These are phyloP conservation scores for Macrotus californicus DNA, from an alignment of 2,113 vertebrate species.

Conservation along the genomic window DNA sequence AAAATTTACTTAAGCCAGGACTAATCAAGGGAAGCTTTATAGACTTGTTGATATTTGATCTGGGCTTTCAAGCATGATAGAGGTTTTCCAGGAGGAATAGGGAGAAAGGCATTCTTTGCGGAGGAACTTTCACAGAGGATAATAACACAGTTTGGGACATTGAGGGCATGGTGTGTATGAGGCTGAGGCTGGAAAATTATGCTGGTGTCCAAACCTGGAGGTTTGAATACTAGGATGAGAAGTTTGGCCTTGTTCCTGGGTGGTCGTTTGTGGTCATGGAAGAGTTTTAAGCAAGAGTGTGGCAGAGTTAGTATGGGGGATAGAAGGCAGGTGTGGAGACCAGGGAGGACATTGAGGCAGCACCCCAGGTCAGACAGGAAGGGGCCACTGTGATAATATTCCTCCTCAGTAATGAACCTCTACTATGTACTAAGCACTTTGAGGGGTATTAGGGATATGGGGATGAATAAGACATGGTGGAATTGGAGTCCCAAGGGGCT, in stretches of 20 bases:
- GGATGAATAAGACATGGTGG: neutral
- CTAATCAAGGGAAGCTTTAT: neutral
- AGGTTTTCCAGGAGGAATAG: conserved; percentile 4
- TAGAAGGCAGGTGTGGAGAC: neutral
- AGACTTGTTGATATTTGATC: neutral
- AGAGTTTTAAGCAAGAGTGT: neutral
- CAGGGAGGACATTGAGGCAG: neutral
- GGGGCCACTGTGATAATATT: neutral
- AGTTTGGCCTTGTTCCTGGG: neutral
- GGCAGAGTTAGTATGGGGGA: neutral
- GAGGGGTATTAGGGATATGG: neutral
- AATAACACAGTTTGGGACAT: neutral
- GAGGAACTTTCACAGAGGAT: neutral
- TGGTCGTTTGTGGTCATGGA: neutral
- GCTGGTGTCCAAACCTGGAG: neutral
- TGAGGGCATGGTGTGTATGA: neutral
- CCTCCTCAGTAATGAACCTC: neutral
- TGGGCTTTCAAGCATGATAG: neutral
- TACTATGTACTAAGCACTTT: neutral
- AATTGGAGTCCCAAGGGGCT: neutral
- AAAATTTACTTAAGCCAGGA: neutral
- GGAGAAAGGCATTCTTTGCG: neutral
- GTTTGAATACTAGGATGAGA: neutral
- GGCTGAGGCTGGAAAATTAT: neutral
- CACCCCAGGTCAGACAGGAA: neutral